Conservation (phyloP, 2,113 vertebrate species). For the Beaufortia kweichowensis region DNA sequence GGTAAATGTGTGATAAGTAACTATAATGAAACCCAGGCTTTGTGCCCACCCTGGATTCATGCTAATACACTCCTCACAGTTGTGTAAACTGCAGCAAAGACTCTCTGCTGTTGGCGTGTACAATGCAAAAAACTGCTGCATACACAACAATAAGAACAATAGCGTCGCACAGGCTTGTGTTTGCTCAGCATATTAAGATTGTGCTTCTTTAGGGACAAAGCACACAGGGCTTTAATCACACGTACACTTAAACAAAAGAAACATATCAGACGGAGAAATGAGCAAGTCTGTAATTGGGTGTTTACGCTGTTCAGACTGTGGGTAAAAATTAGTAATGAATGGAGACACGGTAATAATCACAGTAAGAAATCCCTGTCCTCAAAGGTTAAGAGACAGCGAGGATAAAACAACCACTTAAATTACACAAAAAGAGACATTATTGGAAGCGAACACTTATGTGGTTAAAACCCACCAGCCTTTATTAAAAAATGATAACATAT, state of each 20-base stretch:
- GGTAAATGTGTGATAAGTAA: not conserved
- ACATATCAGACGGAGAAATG: constrained; percentile 30
- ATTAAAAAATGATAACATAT: not conserved
- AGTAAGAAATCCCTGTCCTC: constrained; percentile 35
- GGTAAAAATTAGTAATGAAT: constrained; percentile 35
- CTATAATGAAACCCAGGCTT: constrained; percentile 6
- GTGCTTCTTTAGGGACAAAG: constrained; percentile 69
- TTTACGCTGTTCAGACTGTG: constrained; percentile 32
- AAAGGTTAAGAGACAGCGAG: constrained; percentile 36
- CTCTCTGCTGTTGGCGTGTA: constrained; percentile 60
- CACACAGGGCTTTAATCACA: constrained; percentile 69
- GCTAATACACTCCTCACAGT: constrained; percentile 53
- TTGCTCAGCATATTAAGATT: constrained; percentile 78
- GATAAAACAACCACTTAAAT: constrained; percentile 22
- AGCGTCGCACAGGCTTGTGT: constrained; percentile 68
- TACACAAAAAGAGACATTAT: constrained; percentile 14
- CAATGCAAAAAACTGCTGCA: constrained; percentile 70
- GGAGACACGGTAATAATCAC: constrained; percentile 41
- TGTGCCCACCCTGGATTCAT: constrained; percentile 26
- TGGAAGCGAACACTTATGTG: no score
- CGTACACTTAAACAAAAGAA: constrained; percentile 45
- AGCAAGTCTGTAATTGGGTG: constrained; percentile 37
- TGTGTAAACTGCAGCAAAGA: constrained; percentile 32
- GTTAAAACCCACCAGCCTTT: no score
- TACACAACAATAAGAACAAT: constrained; percentile 76